phyloP scores from a whole-genome alignment of 2,797 vertebrate species.

The Lophotriccus pileatus region DNA sequence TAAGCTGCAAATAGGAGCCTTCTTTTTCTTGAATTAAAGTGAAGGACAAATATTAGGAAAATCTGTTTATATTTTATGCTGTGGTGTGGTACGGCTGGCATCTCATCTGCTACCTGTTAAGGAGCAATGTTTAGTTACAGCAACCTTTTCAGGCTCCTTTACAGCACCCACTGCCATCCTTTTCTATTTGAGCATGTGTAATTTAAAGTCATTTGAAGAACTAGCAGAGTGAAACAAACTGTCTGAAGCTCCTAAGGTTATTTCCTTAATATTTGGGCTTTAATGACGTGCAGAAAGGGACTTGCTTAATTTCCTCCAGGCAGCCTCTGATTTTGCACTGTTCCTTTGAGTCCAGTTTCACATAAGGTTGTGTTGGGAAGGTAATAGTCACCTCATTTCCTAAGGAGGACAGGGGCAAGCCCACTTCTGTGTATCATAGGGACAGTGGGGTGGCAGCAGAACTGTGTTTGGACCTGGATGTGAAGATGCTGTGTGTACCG shows the following conservation, averaged over 20 bases:
- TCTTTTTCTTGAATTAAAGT: background rate
- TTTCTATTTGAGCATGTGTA: background rate
- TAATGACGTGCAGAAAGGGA: background rate
- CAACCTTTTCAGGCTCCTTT: background rate
- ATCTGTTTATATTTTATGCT: background rate
- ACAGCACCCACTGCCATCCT: background rate
- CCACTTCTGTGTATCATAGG: rapidly evolving
- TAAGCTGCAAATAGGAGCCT: background rate
- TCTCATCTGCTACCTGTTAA: background rate
- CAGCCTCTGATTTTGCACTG: background rate
- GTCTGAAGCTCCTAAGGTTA: background rate
- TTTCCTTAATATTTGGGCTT: background rate
- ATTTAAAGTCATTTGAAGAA: constrained; percentile 38
- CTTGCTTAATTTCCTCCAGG: background rate
- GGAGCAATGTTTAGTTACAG: background rate
- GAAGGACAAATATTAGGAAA: background rate
- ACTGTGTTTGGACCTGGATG: background rate
- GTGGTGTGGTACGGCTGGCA: background rate
- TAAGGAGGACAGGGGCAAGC: background rate
- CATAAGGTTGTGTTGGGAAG: background rate
- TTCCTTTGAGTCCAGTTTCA: background rate
- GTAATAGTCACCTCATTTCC: background rate
- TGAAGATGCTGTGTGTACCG: background rate
- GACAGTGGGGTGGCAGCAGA: background rate
- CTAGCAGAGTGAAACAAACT: background rate